Percentiles rank a stretch among this genome's conserved stretches.
These are phyloP conservation scores for Spilogale gracilis DNA, from an alignment of 2,113 vertebrate genomes.

Conservation along the genomic window DNA sequence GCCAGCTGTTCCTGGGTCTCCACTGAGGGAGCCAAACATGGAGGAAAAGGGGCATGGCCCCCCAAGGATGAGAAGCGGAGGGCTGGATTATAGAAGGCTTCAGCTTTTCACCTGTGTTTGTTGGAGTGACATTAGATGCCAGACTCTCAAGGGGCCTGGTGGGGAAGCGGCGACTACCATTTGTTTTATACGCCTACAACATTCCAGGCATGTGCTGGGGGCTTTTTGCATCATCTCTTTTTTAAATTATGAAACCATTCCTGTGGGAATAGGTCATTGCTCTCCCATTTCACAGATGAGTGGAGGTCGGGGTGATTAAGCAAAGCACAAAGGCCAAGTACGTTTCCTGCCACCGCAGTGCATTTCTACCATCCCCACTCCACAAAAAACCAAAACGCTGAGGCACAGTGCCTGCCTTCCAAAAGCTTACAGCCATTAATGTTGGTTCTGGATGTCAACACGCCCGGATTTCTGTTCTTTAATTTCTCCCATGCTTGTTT, in stretches of 20 bases:
- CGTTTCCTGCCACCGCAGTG: not conserved
- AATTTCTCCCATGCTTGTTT: not conserved
- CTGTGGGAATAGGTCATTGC: not conserved
- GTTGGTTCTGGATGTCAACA: not conserved
- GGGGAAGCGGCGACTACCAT: not conserved
- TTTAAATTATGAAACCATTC: not conserved
- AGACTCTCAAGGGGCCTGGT: not conserved
- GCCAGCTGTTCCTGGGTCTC: not conserved
- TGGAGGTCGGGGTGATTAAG: not conserved
- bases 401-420: not conserved
- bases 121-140: not conserved
- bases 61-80: not conserved
- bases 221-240: not conserved
- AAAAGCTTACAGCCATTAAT: not conserved
- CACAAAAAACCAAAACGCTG: not conserved
- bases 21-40: not conserved
- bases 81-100: not conserved
- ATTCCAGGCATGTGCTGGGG: too few relatives aligned
- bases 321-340: not conserved
- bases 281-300: slow-evolving; percentile 19
- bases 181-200: not conserved
- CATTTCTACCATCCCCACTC: not conserved
- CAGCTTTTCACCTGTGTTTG: not conserved
- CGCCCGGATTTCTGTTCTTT: not conserved
- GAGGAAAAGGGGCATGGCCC: not conserved